Evolutionary conservation across 2,888 invertebrate genomes (phyloP), one percentile per base, ranked within the genome.

Genomic region (Pheosia gnoma): DNA sequence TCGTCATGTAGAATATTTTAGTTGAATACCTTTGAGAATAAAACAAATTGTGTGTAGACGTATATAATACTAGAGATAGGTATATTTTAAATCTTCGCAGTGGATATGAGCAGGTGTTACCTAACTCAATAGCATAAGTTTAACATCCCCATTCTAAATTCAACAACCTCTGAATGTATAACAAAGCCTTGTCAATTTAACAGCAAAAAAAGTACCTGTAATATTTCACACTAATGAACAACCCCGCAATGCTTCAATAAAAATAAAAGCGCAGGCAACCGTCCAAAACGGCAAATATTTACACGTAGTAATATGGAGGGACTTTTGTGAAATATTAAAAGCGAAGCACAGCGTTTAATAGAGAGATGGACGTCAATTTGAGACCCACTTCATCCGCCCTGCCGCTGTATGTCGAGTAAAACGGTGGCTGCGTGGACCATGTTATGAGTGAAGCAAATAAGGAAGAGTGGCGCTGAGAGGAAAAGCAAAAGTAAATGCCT

Each of bases 341-440:
- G 82, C 76, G 78, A 75, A 76, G 73, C 80, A 72, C 82, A 81
- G 78, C 81, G 80, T 75, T 77, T 85, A 83, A 85, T 83, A 83
- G 76, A 79, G 82, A 79, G 79, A 80, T 78, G 81, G 83, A 79
- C 84, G 85, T 86, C 87, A 84, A 85, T 85, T 83, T 82, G 78
- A 76, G 82, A 84, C 81, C 83, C 85, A 82, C 82, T 84, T 84
- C 81, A 82, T 74, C 68, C 71, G 66, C 3, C 63, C 71, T 71
- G 59, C 37, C 60, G 74, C 73, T 75, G 79, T 78, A 77, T 25
- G 9, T 37, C 41, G 9, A 57, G 57, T 38, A 57, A 25, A 43
- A 38, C 37, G 11, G 55, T 13, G 53, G 11, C 3, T 13, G 37
- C 37, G 6, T 36, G 55, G 39, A 3, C n/a, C 36, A 7, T 11